Base-by-base conservation (phyloP, 2,888 invertebrate genomes). In the Apantesis nais region DNA sequence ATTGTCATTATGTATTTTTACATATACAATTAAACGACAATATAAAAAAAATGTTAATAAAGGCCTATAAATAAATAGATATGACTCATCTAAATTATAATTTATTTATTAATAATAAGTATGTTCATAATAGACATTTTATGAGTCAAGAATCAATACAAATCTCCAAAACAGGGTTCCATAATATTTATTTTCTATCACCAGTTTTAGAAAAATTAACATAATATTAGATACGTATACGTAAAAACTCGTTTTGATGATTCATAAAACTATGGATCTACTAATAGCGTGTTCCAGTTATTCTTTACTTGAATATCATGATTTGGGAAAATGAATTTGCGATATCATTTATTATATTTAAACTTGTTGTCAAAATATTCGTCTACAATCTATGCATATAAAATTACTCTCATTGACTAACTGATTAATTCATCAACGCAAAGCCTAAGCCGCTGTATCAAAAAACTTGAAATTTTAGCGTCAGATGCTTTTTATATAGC, bases 191-290 rank as follows among this genome's bases (percentile, higher is more conserved):
- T 66, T 66, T 66, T 67, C 41, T 62, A 66, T 22, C 52, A 70
- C 66, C 63, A 67, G 68, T 71, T 62, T 34, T 62, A 41, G 31
- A 66, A 73, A 70, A 74, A 63, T 64, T 37, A 60, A 41, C 19
- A 60, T 39, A 70, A 72, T 60, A 69, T 70, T 41, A 66, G 62
- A 71, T 71, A 70, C 16, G 29, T 14, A 70, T 62, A 66, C 25
- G 12, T 29, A 55, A 39, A 37, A 55, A 65, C 52, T 19, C 14
- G 65, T 66, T 66, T 37, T 66, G 7, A 55, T 55, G 48, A 66
- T 66, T 55, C 66, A 66, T 66, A 66, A 16, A 52, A 63, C 22
- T 29, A 29, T 58, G 34, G 11, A 66, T 19, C 55, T 1, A 22
- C 29, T 2, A 14, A 37, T 12, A 1, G 1, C 19, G 37, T 25